Base-by-base conservation (phyloP, 35 echinoderm and acorn worm species). In the Apostichopus japonicus region DNA sequence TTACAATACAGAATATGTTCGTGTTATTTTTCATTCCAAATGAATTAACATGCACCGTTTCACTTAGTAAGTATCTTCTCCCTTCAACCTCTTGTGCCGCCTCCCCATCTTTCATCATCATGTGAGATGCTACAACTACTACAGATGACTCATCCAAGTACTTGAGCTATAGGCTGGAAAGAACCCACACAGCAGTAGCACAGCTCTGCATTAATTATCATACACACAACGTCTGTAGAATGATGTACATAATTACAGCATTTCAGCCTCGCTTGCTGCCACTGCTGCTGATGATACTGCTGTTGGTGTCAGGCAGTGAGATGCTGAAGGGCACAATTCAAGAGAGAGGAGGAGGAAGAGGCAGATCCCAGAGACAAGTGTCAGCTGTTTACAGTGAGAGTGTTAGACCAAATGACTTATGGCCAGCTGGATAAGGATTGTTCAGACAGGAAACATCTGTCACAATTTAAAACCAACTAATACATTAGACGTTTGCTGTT, bases 191-290 rank as follows among this genome's bases (percentile, higher is more conserved):
- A 67, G 19, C 16, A 65, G 62, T 65, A 65, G 63, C 11, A 67
- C 13, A 4, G 14, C 19, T 4, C 79, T n/a, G 25, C 33, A 83
- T 83, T 83, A 83, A 83, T 83, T 83, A 83, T 44, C 79, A 83
- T 83, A 13, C 79, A 83, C 79, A 83, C 79, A 83, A 54, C 44
- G 33, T 19, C 54, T 44, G 79, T 55, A 54, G 79, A 55, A 56
- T 83, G 79, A 83, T 83, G 79, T 54, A 83, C 79, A 83, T 83
- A 83, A 83, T 83, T 83, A 83, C 33, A 44, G 33, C 33, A 44
- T 83, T 81, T 83, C 79, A 83, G 79, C 44, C 79, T 83, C 24
- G 79, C 79, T 55, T n/a, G 63, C 63, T 10, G 63, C 63, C 63
- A 15, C 63, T 67, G 63, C 63, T 67, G 11, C 63, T 67, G 79